Percentiles rank a stretch among this genome's conserved stretches.
Evolutionary conservation across 2,888 invertebrate species (phyloP).

Genomic region (Nomada flava): DNA sequence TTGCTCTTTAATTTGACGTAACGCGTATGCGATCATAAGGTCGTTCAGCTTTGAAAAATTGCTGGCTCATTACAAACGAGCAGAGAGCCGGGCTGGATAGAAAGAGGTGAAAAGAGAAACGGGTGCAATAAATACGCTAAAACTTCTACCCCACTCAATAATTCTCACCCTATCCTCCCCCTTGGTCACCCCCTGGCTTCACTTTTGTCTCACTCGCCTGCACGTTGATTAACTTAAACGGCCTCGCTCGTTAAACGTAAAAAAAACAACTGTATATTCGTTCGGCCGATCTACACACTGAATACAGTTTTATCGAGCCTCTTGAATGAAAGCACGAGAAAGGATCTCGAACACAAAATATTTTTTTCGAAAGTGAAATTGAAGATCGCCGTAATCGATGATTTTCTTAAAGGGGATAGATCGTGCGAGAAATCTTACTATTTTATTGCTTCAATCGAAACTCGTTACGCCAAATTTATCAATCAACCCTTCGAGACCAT

Average conservation of each 20-base stretch:
- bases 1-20: slow-evolving; percentile 81
- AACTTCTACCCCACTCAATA: slow-evolving; percentile 44
- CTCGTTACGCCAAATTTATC: slow-evolving; percentile 2
- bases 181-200: neutral
- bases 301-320: neutral
- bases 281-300: neutral
- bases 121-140: slow-evolving; percentile 54
- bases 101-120: slow-evolving; percentile 14
- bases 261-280: neutral
- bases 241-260: neutral
- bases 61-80: slow-evolving; percentile 63
- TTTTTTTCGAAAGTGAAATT: too few species aligned
- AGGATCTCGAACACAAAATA: neutral
- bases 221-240: slow-evolving; percentile 35
- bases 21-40: slow-evolving; percentile 73
- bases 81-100: slow-evolving; percentile 21
- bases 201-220: slow-evolving; percentile 15
- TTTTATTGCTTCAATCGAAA: neutral
- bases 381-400: too few species aligned
- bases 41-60: slow-evolving; percentile 70
- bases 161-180: slow-evolving; percentile 2
- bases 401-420: too few species aligned
- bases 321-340: neutral
- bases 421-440: neutral
- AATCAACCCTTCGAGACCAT: neutral